phyloP scores from a whole-genome alignment of 2,888 invertebrate genomes.

The Seladonia tumulorum region DNA sequence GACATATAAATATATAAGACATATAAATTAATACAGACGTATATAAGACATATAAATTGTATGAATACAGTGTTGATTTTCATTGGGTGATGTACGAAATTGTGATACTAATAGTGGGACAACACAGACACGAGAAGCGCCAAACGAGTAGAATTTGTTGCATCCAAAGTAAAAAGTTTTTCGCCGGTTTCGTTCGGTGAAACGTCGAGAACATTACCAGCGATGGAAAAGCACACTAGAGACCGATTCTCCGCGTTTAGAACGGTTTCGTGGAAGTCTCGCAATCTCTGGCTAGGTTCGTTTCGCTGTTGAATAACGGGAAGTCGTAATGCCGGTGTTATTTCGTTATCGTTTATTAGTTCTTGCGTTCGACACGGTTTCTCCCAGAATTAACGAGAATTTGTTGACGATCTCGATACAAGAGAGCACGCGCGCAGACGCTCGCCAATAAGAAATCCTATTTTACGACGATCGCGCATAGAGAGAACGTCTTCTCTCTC shows the following conservation, averaged over 20 bases:
- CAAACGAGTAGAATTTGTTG: neutral
- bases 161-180: neutral
- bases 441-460: conserved; percentile 49
- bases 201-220: neutral
- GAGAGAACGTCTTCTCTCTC: neutral
- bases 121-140: neutral
- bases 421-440: conserved; percentile 19
- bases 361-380: conserved; percentile 52
- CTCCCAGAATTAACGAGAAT: conserved; percentile 50
- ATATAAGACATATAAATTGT: too few species aligned
- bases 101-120: neutral
- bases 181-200: neutral
- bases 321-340: conserved; percentile 65
- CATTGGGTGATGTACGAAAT: neutral
- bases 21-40: too few species aligned
- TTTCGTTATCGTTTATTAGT: conserved; percentile 70
- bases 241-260: neutral
- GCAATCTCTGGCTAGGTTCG: conserved; percentile 22
- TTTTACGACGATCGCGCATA: conserved; percentile 42
- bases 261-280: conserved; percentile 21
- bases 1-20: too few species aligned
- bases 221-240: neutral
- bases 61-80: neutral
- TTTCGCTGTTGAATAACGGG: conserved; percentile 61
- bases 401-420: conserved; percentile 48